A percentile compares a stretch with the other conserved stretches of the same genome.
Conservation (phyloP, 2,113 vertebrate genomes). For the Aleadryas rufinucha region DNA sequence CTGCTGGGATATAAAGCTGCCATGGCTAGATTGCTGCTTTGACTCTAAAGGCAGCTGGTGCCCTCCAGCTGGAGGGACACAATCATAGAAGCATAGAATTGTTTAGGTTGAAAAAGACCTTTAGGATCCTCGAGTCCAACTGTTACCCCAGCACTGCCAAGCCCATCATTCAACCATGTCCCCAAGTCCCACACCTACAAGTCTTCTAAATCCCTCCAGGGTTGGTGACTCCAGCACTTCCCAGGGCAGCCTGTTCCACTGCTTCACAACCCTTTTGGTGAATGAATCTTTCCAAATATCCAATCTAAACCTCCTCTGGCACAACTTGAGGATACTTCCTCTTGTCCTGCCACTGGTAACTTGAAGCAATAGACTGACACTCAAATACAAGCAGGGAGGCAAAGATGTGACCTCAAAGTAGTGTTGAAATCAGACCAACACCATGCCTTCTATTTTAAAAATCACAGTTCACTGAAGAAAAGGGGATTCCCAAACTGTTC, state of each 20-base stretch:
- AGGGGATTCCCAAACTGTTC: background rate
- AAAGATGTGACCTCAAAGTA: background rate
- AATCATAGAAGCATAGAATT: background rate
- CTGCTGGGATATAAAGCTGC: background rate
- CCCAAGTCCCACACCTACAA: background rate
- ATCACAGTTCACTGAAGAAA: background rate
- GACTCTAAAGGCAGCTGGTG: background rate
- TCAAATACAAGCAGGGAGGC: background rate
- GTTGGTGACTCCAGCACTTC: background rate
- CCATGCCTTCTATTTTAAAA: background rate
- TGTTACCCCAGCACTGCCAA: background rate
- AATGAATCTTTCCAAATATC: background rate
- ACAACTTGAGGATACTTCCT: background rate
- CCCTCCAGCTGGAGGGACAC: background rate
- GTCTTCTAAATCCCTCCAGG: background rate
- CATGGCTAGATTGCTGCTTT: background rate
- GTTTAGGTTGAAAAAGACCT: background rate
- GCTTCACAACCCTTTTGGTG: background rate
- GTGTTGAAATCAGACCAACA: background rate
- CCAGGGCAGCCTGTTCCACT: background rate
- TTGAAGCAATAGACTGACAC: background rate
- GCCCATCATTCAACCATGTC: background rate
- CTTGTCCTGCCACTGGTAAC: background rate
- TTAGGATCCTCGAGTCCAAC: background rate
- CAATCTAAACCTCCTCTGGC: background rate